A percentile compares a stretch with the other conserved stretches of the same genome.
phyloP scores from a whole-genome alignment of 2,113 vertebrate species.

The Rhinoderma darwinii region DNA sequence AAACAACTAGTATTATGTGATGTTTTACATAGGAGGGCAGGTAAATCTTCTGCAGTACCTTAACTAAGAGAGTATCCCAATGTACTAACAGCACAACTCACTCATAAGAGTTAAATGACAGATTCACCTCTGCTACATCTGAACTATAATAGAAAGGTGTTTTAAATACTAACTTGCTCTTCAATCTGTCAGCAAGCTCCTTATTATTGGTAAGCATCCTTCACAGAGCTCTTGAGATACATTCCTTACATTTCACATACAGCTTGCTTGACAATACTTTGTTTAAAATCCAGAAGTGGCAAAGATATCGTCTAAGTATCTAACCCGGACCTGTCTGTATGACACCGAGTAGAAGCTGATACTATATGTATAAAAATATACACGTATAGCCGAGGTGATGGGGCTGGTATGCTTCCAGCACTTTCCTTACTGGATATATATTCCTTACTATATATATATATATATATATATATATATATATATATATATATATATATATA shows the following conservation, averaged over 20 bases:
- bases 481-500: too few relatives aligned
- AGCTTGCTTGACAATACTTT: background rate
- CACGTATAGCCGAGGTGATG: background rate
- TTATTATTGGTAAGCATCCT: background rate
- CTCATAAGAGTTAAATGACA: background rate
- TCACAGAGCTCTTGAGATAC: slow-evolving; percentile 17
- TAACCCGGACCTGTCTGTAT: background rate
- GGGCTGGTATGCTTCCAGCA: background rate
- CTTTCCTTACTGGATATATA: background rate
- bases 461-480: too few relatives aligned
- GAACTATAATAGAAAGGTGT: background rate
- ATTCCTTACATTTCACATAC: background rate
- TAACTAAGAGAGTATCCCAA: background rate
- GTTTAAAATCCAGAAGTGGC: slow-evolving; percentile 27
- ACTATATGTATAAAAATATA: slow-evolving; percentile 4
- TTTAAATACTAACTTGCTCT: background rate
- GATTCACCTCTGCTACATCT: background rate
- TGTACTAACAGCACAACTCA: background rate
- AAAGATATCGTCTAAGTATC: background rate
- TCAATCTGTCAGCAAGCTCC: background rate
- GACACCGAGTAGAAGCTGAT: background rate
- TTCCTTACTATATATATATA: too few relatives aligned
- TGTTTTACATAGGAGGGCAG: background rate
- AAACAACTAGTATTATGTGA: too few relatives aligned
- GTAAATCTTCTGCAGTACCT: background rate